Evolutionary conservation across 2,888 invertebrate genomes (phyloP), one percentile per base, ranked within the genome.

Genomic region (Myopa testacea): DNA sequence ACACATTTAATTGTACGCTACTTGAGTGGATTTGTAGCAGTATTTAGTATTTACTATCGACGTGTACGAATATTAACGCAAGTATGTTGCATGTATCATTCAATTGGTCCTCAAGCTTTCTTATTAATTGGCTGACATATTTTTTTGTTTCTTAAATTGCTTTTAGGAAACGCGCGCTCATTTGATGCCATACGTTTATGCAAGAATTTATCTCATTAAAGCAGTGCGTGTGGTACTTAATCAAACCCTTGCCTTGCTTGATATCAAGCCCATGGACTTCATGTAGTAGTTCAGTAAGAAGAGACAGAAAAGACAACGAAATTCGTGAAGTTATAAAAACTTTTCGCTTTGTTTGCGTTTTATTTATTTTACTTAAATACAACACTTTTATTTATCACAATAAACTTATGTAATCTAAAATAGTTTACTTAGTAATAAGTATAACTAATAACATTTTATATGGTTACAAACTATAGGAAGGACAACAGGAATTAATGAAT

Each of bases 1-100:
- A 91, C 93, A 0, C 94, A 95, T 83, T 87, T 91, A 67, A 88
- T 95, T 60, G 92, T 94, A 80, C 90, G 90, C 78, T 95, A 92
- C 86, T 88, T 95, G 8, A 91, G 91, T 78, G 90, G 91, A 10
- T 89, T 95, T 86, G 93, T 93, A 37, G 90, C 92, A 62, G 86
- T 91, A 8, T 93, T 95, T 84, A 95, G 95, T 86, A 91, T 92
- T 75, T 96, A 95, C 85, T 96, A 96, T 85, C 91, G 94, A 80
- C 91, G 92, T 85, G 91, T 92, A 55, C 91, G 93, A 82, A 92
- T 96, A 84, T 89, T 95, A 80, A 92, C 92, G 81, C 70, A 70
- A 45, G 74, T 74, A 38, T 26, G 74, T 58, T 58, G 16, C 7
- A 69, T 8, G 40, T 40, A 52, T 50, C 16, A 1, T 12, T 3